Conservation (phyloP, 2,113 vertebrate species). For the Alectura lathami region DNA sequence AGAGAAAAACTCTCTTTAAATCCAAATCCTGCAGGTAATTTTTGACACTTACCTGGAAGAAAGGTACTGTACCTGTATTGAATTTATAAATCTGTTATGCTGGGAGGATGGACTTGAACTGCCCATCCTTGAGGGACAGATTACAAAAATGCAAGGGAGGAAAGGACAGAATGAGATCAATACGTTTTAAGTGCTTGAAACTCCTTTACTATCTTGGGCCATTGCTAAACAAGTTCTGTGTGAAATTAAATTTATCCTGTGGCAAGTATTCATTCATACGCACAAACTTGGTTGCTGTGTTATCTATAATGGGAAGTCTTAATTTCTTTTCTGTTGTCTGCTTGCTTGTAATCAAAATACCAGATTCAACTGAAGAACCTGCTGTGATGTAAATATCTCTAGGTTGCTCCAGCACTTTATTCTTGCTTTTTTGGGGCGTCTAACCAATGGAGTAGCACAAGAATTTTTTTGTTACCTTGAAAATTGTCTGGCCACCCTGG, state of each 20-base stretch:
- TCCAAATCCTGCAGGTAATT: background rate
- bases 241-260: background rate
- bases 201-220: background rate
- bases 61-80: background rate
- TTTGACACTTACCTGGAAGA: background rate
- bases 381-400: background rate
- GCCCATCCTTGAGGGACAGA: background rate
- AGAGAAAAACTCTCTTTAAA: background rate
- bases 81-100: background rate
- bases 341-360: background rate
- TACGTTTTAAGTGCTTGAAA: background rate
- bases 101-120: background rate
- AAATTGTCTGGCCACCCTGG: background rate
- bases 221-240: background rate
- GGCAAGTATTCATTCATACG: background rate
- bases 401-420: background rate
- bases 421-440: background rate
- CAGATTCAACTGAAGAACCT: background rate
- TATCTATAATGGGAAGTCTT: background rate
- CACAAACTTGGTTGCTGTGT: background rate
- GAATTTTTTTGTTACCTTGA: rapidly evolving
- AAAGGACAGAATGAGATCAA: background rate
- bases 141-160: background rate
- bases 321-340: background rate
- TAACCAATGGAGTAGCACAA: background rate